Conservation (phyloP, 2,888 invertebrate genomes). For the Clostera curtula region DNA sequence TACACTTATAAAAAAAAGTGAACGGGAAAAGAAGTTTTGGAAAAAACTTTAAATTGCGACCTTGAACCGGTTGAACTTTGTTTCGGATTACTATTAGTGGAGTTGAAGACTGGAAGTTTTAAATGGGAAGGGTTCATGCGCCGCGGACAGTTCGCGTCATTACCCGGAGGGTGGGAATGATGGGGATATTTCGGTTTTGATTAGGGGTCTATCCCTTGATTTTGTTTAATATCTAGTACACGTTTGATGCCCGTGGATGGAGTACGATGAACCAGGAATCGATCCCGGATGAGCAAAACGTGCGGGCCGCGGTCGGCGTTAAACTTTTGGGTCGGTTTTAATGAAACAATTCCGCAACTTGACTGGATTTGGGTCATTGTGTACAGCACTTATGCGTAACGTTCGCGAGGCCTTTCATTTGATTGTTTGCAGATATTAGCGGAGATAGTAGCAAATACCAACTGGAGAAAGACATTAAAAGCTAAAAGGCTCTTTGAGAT, state of each 20-base stretch:
- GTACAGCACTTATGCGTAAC: slow-evolving; percentile 44
- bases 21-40: slow-evolving; percentile 70
- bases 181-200: slow-evolving; percentile 42
- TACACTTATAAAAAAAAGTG: slow-evolving; percentile 75
- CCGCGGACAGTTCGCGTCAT: slow-evolving; percentile 41
- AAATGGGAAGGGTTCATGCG: slow-evolving; percentile 57
- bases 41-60: slow-evolving; percentile 76
- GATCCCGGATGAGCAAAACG: slow-evolving; percentile 45
- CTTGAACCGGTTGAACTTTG: slow-evolving; percentile 72
- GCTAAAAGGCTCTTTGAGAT: neutral
- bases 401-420: slow-evolving; percentile 31
- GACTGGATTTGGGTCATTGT: slow-evolving; percentile 58
- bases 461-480: neutral
- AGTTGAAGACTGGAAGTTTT: slow-evolving; percentile 59
- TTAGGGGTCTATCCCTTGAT: slow-evolving; percentile 31
- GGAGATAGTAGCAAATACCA: slow-evolving; percentile 20
- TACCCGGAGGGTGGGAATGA: slow-evolving; percentile 40
- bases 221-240: slow-evolving; percentile 36
- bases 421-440: slow-evolving; percentile 29
- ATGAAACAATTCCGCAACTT: slow-evolving; percentile 63
- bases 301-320: slow-evolving; percentile 40
- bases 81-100: slow-evolving; percentile 73
- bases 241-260: slow-evolving; percentile 36
- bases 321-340: slow-evolving; percentile 64
- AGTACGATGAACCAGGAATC: slow-evolving; percentile 58